These are phyloP conservation scores for Poeciliopsis infans DNA, from an alignment of 2,797 vertebrate species.

Conservation along the genomic window DNA sequence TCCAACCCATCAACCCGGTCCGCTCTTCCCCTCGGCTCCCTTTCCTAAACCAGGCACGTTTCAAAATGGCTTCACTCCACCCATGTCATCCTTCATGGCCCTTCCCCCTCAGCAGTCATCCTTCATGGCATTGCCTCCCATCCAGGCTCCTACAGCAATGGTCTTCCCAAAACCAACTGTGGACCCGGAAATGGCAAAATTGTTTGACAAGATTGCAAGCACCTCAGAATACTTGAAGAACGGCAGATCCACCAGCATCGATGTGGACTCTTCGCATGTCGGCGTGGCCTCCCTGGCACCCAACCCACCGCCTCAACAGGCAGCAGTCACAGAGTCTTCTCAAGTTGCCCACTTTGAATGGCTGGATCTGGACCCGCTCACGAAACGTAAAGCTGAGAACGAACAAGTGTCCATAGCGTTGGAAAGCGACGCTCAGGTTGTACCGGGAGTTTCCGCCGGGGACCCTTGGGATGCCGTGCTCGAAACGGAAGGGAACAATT, in stretches of 20 bases:
- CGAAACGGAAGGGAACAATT: conserved; percentile 79
- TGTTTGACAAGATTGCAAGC: conserved; percentile 97
- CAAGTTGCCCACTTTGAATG: conserved; percentile 90
- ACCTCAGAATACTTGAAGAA: conserved; percentile 96
- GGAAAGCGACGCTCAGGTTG: conserved; percentile 55
- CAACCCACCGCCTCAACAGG: conserved; percentile 73
- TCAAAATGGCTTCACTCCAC: conserved; percentile 89
- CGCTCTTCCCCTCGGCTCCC: conserved; percentile 83
- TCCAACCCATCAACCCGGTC: conserved; percentile 70
- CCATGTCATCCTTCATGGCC: conserved; percentile 81
- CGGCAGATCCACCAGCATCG: conserved; percentile 83
- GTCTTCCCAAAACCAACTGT: conserved; percentile 83
- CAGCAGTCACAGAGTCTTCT: conserved; percentile 70
- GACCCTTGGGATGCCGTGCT: conserved; percentile 99
- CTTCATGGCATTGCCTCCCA: conserved; percentile 86
- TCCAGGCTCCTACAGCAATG: conserved; percentile 81
- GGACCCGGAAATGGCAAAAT: conserved; percentile 92
- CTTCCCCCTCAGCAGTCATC: conserved; percentile 80
- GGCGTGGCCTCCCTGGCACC: conserved; percentile 78
- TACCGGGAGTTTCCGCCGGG: conserved; percentile 71
- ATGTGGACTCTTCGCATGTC: conserved; percentile 77
- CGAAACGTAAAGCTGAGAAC: conserved; percentile 86
- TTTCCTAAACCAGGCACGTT: conserved; percentile 89
- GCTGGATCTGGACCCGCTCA: conserved; percentile 96
- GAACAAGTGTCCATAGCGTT: conserved; percentile 67